Evolutionary conservation across 2,888 invertebrate genomes (phyloP).

Genomic region (Lasius platythorax): DNA sequence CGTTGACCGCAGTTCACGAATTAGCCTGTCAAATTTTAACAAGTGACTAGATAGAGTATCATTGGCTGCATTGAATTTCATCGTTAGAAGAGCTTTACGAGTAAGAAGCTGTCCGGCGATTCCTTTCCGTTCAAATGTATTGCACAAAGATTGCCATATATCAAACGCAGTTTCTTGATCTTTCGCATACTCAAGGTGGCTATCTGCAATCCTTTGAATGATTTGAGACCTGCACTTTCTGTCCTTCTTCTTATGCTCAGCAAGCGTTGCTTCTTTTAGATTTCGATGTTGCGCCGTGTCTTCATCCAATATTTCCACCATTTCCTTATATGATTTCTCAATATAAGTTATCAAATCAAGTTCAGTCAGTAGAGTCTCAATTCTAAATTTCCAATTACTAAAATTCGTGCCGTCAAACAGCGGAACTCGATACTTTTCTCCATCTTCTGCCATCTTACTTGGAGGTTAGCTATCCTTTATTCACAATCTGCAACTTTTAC

Average conservation of each 20-base stretch:
- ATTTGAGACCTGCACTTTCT: neutral
- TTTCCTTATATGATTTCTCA: neutral
- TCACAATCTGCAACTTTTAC: neutral
- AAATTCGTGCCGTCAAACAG: neutral
- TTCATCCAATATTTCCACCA: neutral
- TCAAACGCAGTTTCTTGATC: neutral
- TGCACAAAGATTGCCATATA: neutral
- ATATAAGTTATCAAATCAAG: neutral
- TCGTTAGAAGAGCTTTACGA: neutral
- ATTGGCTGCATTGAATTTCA: neutral
- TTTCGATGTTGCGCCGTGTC: neutral
- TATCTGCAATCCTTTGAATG: neutral
- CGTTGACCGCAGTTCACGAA: neutral
- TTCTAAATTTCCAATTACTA: neutral
- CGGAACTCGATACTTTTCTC: neutral
- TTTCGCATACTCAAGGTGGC: neutral
- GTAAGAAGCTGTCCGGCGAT: neutral
- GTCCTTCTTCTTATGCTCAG: neutral
- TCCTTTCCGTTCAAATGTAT: neutral
- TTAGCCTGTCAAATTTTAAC: neutral
- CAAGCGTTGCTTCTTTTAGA: neutral
- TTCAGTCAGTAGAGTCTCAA: neutral
- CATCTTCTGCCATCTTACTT: neutral
- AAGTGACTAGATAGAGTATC: neutral
- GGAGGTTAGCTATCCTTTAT: neutral